Evolutionary conservation across 2,888 invertebrate genomes (phyloP).

Genomic region (Scaeva pyrastri): DNA sequence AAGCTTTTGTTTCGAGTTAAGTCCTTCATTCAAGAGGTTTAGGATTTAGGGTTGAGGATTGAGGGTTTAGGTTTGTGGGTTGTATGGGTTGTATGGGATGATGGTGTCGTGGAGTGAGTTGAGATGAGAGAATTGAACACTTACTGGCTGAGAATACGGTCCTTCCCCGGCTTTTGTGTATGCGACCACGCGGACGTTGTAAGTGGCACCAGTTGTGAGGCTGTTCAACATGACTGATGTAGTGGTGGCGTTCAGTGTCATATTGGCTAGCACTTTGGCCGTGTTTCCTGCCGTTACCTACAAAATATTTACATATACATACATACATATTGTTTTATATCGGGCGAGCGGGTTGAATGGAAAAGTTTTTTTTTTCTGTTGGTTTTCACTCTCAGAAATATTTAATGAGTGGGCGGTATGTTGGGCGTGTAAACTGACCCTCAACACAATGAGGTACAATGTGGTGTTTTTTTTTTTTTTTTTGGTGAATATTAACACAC

Average conservation of each 20-base stretch:
- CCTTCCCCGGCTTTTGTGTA: conserved; percentile 94
- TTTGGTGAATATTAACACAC: conserved; percentile 13
- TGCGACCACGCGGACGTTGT: conserved; percentile 95
- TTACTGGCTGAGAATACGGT: conserved; percentile 92
- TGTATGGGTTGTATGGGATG: too few relatives aligned
- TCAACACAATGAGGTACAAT: conserved; percentile 23
- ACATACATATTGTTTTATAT: too few relatives aligned
- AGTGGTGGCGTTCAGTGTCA: conserved; percentile 94
- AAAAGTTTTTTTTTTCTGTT: conserved; percentile 22
- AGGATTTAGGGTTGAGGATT: too few relatives aligned
- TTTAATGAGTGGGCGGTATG: conserved; percentile 56
- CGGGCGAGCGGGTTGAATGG: not conserved
- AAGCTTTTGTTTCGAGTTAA: conserved; percentile 23
- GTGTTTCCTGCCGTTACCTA: conserved; percentile 84
- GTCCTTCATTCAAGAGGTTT: conserved; percentile 3
- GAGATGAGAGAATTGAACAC: conserved; percentile 78
- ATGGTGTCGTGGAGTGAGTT: too few relatives aligned
- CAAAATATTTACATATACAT: not conserved
- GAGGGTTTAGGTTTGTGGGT: too few relatives aligned
- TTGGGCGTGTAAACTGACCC: conserved; percentile 58
- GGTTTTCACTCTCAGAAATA: conserved; percentile 41
- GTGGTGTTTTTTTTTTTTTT: conserved; percentile 44
- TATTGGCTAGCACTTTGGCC: conserved; percentile 89
- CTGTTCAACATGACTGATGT: conserved; percentile 96
- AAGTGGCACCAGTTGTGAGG: conserved; percentile 92